Base-by-base conservation (phyloP, 2,797 vertebrate species). In the Ceyx erithaca region DNA sequence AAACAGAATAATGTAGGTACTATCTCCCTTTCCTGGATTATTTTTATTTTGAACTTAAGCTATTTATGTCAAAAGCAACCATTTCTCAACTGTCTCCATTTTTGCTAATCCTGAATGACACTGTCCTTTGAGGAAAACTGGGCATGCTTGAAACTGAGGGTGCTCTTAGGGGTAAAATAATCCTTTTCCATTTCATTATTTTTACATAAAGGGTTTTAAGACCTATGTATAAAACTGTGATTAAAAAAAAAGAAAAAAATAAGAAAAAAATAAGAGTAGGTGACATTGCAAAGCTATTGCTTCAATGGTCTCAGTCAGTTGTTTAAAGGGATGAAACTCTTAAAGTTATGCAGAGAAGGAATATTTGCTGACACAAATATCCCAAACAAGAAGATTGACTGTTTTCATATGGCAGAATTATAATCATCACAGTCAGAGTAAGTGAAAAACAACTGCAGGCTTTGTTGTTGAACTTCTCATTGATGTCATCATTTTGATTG, bases 401-500 rank as follows among this genome's bases (percentile, higher is more conserved):
- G 6, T 43, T 88, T 92, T 87, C 52, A 35, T 84, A 62, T 48
- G 35, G 4, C 51, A 64, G 20, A 21, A 63, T 75, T 89, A 9
- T 77, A 89, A 69, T 85, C 49, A 72, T 78, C 13, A 17, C 70
- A 59, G 46, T 72, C 85, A 87, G 90, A 90, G 61, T 92, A 75
- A 70, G 45, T 80, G 73, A 87, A 92, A 63, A 26, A 30, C 48
- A 51, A 88, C 21, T 12, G 8, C 61, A 88, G 55, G 20, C 77
- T 84, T 94, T 93, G 61, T 80, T 87, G 67, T 67, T 90, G 77
- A 92, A 76, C 41, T 89, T 87, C 35, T 87, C 45, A 26, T 86
- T 89, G 31, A 35, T 82, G 71, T 62, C 55, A 85, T 86, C 55
- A 23, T 82, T 94, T 90, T 93, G 81, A 90, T 85, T 90, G 59